Conservation (phyloP, 2,888 invertebrate species). For the Parthenolecanium corni region DNA sequence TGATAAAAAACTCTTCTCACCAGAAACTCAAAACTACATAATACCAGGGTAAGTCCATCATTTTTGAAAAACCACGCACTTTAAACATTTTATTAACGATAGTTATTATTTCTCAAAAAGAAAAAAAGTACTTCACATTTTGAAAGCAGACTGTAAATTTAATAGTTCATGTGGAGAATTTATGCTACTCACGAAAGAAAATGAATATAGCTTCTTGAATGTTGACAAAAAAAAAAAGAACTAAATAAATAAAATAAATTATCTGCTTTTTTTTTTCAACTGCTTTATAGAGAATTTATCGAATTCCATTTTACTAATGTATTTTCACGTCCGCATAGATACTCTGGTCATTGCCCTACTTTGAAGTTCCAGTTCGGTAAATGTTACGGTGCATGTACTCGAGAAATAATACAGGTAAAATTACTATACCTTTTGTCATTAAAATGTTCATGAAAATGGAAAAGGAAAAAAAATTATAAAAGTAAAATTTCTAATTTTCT, state of each 20-base stretch:
- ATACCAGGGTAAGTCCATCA: constrained; percentile 1
- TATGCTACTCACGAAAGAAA: no score
- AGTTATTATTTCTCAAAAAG: background rate
- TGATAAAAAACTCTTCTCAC: constrained; percentile 3
- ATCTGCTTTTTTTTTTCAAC: no score
- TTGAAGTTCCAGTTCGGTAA: constrained; percentile 58
- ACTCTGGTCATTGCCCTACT: constrained; percentile 61
- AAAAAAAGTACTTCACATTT: no score
- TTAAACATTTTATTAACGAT: background rate
- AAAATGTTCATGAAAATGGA: no score
- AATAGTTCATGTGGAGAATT: no score
- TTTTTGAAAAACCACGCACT: background rate
- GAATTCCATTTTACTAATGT: background rate
- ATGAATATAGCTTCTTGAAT: no score
- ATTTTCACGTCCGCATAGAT: constrained; percentile 40
- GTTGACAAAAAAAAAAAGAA: no score
- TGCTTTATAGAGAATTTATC: no score
- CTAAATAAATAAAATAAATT: no score
- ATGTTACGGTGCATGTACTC: constrained; percentile 56
- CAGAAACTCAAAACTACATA: constrained; percentile 6
- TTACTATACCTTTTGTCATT: background rate
- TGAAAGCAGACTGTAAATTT: no score
- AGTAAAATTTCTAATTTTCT: background rate
- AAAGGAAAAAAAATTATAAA: no score
- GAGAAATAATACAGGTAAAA: constrained; percentile 50